These are phyloP conservation scores for Cyclina sinensis DNA, from an alignment of 1,140 invertebrate species.

Conservation along the genomic window DNA sequence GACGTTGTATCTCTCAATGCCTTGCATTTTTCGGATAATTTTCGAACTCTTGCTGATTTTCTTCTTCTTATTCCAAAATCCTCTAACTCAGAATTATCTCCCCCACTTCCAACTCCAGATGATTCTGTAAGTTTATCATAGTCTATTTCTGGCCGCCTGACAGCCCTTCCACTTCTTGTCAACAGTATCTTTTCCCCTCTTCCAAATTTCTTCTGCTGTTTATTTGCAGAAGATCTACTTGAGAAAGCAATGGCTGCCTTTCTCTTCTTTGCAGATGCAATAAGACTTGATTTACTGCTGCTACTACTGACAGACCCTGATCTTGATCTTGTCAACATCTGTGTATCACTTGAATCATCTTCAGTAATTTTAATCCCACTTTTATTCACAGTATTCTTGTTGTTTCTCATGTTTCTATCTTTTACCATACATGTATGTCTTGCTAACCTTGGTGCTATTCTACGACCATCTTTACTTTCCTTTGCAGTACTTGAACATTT, in stretches of 20 bases:
- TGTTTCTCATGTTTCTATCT: not conserved
- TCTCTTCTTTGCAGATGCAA: conserved; percentile 24
- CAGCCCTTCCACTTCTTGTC: conserved; percentile 43
- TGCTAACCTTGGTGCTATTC: conserved; percentile 7
- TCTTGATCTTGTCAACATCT: conserved; percentile 44
- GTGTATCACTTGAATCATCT: conserved; percentile 20
- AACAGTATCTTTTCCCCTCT: not conserved
- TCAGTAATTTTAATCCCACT: not conserved
- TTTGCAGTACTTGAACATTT: not conserved
- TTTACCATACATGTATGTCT: conserved; percentile 38
- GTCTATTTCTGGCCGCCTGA: conserved; percentile 32
- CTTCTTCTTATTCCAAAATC: not conserved
- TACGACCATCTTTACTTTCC: not conserved
- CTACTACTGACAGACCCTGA: conserved; percentile 55
- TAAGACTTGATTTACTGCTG: conserved; percentile 23
- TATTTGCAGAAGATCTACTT: not conserved
- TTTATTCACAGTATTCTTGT: not conserved
- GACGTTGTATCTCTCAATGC: not conserved
- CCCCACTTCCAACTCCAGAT: conserved; percentile 47
- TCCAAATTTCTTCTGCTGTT: not conserved
- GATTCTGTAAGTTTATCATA: conserved; percentile 33
- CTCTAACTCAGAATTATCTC: conserved; percentile 36
- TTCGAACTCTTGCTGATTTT: conserved; percentile 50
- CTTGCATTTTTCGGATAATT: conserved; percentile 17
- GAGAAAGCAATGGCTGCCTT: not conserved